phyloP scores from a whole-genome alignment of 1,140 invertebrate genomes.

The Maniola jurtina region DNA sequence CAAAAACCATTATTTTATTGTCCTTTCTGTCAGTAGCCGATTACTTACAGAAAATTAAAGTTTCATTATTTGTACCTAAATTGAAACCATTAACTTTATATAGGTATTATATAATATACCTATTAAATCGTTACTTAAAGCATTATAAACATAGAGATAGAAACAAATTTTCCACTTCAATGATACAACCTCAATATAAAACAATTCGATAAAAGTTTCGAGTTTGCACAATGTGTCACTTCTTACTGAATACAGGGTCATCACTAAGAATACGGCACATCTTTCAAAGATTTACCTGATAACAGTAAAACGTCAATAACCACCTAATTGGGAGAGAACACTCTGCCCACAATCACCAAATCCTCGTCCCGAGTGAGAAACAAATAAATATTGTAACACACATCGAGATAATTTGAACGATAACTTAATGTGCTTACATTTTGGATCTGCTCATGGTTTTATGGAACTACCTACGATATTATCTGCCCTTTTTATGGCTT shows the following conservation, averaged over 20 bases:
- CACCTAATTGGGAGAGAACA: conserved; percentile 77
- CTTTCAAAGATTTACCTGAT: conserved; percentile 66
- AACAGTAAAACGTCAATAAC: conserved; percentile 78
- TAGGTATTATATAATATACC: too few relatives aligned
- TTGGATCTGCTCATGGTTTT: conserved; percentile 77
- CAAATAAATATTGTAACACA: conserved; percentile 77
- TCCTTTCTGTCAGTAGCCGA: too few relatives aligned
- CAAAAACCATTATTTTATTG: too few relatives aligned
- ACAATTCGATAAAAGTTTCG: background rate
- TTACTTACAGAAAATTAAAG: too few relatives aligned
- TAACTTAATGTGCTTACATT: conserved; percentile 78
- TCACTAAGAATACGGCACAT: conserved; percentile 58
- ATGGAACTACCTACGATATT: conserved; percentile 67
- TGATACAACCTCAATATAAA: too few relatives aligned
- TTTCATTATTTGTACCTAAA: too few relatives aligned
- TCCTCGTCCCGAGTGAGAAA: conserved; percentile 62
- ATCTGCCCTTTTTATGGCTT: conserved; percentile 34
- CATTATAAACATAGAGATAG: too few relatives aligned
- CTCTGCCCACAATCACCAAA: conserved; percentile 60
- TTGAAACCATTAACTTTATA: too few relatives aligned
- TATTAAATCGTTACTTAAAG: too few relatives aligned
- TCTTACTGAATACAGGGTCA: conserved; percentile 6
- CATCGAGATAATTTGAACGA: conserved; percentile 71
- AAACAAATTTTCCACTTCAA: too few relatives aligned
- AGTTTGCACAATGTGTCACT: background rate